phyloP scores from a whole-genome alignment of 2,888 invertebrate species.

The Peribatodes rhomboidaria region DNA sequence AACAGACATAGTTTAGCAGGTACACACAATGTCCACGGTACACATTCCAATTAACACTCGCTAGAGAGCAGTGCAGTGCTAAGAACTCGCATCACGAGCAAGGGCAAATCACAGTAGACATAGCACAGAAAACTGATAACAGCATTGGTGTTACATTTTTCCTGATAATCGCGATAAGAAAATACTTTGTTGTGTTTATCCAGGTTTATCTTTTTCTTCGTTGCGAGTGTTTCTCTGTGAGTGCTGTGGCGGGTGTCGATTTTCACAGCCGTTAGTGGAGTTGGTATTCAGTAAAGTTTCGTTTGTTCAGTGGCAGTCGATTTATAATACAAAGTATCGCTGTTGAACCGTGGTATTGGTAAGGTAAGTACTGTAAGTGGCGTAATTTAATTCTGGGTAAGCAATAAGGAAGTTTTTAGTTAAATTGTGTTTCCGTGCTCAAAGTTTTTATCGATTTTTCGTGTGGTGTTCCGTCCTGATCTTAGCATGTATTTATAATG shows the following conservation, averaged over 20 bases:
- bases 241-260: conserved; percentile 29
- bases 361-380: conserved; percentile 36
- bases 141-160: conserved; percentile 35
- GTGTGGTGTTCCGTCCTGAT: not conserved
- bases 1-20: conserved; percentile 7
- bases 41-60: conserved; percentile 59
- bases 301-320: conserved; percentile 22
- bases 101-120: conserved; percentile 49
- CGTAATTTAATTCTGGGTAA: conserved; percentile 6
- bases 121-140: conserved; percentile 48
- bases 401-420: conserved; percentile 24
- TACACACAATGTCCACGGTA: conserved; percentile 36
- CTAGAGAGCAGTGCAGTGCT: conserved; percentile 7
- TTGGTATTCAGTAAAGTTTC: conserved; percentile 3
- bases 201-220: conserved; percentile 43
- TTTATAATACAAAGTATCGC: conserved; percentile 8
- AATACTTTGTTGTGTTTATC: conserved; percentile 41
- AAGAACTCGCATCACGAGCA: conserved; percentile 43
- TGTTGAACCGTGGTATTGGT: not conserved
- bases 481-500: not conserved
- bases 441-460: conserved; percentile 1
- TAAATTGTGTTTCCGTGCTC: conserved; percentile 25
- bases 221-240: conserved; percentile 6
- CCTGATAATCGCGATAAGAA: conserved; percentile 47
- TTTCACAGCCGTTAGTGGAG: conserved; percentile 35